Evolutionary conservation across 2,888 invertebrate species (phyloP), one percentile per base, ranked within the genome.

Genomic region (Strigamia maritima): DNA sequence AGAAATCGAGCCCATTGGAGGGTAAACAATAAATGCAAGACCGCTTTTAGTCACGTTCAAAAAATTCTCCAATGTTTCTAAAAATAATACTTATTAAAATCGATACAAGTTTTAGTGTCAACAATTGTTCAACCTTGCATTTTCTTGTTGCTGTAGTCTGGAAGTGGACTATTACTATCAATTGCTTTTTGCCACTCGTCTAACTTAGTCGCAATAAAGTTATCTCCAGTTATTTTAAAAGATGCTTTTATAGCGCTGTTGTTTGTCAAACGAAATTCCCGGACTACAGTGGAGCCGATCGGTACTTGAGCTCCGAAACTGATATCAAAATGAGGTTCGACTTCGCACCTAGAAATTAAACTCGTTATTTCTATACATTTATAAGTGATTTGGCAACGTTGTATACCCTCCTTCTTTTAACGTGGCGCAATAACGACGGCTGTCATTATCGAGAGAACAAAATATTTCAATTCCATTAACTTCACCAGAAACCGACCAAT

Each of bases 401-500:
- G 1, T 19, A 44, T 60, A 60, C 60, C 60, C 60, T 60, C 60
- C 60, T 24, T 60, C 60, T 22, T 24, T 60, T 1, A 60, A 19
- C 10, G 60, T 60, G 8, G 60, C 60, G 19, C 60, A 60, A 7
- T 60, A 60, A 4, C 60, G n/a, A 4, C 60, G 19, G 22, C 60
- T 60, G 19, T 60, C 60, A 60, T 24, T 60, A 22, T 24, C 60
- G 3, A 60, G 24, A 19, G 60, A 40, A 24, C 76, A 76, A 76
- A 76, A 24, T 35, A 76, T 24, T 76, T 76, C 38, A 3, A 40
- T 38, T n/a, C 24, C 24, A 40, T 24, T 40, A 12, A 76, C 44
- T 38, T 76, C 76, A 22, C 76, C 76, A n/a, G 76, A 76, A 19
- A 76, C n/a, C 0, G 76, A 76, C 76, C 76, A 76, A 38, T 76